A percentile compares a stretch with the other conserved stretches of the same genome.
Conservation (phyloP, 2,888 invertebrate species). For the Rotaria magnacalcarata region DNA sequence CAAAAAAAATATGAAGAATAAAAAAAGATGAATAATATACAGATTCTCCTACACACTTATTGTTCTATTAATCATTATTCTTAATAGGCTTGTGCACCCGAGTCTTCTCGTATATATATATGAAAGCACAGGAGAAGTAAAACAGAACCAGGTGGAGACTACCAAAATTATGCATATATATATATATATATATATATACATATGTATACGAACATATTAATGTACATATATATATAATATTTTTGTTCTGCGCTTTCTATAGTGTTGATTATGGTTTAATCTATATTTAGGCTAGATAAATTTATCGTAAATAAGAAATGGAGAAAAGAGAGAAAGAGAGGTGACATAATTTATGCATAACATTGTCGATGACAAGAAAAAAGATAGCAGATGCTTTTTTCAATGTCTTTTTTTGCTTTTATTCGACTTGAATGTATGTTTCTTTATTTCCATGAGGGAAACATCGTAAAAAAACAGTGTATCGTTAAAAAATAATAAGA, state of each 20-base stretch:
- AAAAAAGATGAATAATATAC: background rate
- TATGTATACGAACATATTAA: no score
- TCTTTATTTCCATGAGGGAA: background rate
- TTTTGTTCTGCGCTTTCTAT: background rate
- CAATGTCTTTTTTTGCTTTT: background rate
- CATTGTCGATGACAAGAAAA: constrained; percentile 12
- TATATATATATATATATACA: no score
- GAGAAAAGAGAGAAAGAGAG: background rate
- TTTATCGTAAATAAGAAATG: background rate
- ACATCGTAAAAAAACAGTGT: background rate
- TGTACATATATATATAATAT: background rate
- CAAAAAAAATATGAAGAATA: background rate
- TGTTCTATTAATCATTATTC: background rate
- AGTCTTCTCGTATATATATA: background rate
- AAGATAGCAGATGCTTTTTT: background rate
- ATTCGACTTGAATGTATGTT: background rate
- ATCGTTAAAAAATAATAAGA: background rate
- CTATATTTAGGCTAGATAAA: constrained; percentile 12
- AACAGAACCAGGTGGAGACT: background rate
- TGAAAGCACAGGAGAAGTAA: background rate
- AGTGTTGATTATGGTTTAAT: background rate
- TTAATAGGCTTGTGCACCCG: background rate
- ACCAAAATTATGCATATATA: background rate
- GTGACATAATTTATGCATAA: constrained; percentile 18
- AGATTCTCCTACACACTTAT: background rate